Evolutionary conservation across 2,888 invertebrate species (phyloP).

Genomic region (Conus canariensis): DNA sequence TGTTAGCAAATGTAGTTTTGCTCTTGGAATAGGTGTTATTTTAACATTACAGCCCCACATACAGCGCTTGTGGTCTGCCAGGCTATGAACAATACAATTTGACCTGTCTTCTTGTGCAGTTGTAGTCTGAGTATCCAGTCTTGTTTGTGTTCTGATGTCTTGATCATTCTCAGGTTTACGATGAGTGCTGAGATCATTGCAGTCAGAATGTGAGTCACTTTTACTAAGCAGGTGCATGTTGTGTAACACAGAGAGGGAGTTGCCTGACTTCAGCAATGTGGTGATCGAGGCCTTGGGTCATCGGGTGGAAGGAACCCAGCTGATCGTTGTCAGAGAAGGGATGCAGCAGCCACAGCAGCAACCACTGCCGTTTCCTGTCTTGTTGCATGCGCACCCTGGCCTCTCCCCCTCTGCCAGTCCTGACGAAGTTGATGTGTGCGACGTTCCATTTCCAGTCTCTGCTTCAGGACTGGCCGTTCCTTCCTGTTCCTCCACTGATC

Average conservation of each 20-base stretch:
- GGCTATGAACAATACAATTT: too few relatives aligned
- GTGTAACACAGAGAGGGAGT: background rate
- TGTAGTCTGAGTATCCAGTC: too few relatives aligned
- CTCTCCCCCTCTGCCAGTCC: background rate
- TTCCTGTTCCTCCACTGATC: background rate
- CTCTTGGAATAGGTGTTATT: too few relatives aligned
- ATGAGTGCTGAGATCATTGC: too few relatives aligned
- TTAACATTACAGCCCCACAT: too few relatives aligned
- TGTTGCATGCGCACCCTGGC: background rate
- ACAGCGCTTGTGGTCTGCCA: too few relatives aligned
- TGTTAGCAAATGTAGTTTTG: too few relatives aligned
- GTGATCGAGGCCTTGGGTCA: background rate
- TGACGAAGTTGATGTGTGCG: background rate
- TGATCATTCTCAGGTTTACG: too few relatives aligned
- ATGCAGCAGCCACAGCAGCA: slow-evolving; percentile 2
- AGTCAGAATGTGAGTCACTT: too few relatives aligned
- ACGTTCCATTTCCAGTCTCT: background rate
- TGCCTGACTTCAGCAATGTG: background rate
- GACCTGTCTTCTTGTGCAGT: too few relatives aligned
- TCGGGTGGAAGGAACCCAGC: background rate
- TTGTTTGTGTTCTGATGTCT: too few relatives aligned
- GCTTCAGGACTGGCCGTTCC: background rate
- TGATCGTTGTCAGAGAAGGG: background rate
- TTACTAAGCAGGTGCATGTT: too few relatives aligned
- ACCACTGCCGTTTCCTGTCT: background rate